Conservation (phyloP, 2,797 vertebrate species). For the Chelon auratus region DNA sequence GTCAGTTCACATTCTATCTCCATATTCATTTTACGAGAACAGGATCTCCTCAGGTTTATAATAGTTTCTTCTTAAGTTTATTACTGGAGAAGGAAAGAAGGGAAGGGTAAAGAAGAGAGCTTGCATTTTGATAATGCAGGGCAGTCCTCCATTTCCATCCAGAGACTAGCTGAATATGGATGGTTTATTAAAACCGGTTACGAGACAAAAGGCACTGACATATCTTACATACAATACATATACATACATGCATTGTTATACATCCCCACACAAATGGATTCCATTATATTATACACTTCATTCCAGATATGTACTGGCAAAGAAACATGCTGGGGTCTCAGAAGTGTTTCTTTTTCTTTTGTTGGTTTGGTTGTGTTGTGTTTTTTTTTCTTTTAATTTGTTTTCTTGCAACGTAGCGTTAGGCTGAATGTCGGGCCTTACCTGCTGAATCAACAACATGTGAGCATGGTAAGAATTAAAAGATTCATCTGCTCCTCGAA, state of each 20-base stretch:
- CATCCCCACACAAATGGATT: no score
- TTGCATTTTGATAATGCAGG: conserved; percentile 58
- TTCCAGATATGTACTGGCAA: no score
- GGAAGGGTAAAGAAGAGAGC: conserved; percentile 64
- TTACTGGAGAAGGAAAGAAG: conserved; percentile 55
- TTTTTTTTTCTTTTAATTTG: not conserved
- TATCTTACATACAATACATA: conserved; percentile 2
- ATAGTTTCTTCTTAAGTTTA: conserved; percentile 62
- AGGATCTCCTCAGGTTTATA: conserved; percentile 67
- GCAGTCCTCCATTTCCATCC: conserved; percentile 44
- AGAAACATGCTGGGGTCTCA: not conserved
- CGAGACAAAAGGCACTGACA: conserved; percentile 26
- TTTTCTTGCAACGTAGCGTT: not conserved
- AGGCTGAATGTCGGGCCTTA: not conserved
- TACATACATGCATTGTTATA: not conserved
- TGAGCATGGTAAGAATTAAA: not conserved
- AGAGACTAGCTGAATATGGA: conserved; percentile 19
- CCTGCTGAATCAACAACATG: not conserved
- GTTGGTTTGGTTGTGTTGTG: not conserved
- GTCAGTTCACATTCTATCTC: conserved; percentile 55
- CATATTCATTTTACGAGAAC: conserved; percentile 68
- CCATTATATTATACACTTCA: no score
- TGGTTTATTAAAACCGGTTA: conserved; percentile 48
- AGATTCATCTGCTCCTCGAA: not conserved
- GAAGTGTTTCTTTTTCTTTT: not conserved